A percentile compares a stretch with the other conserved stretches of the same genome.
Conservation (phyloP, 2,113 vertebrate species). For the Otus sunia region DNA sequence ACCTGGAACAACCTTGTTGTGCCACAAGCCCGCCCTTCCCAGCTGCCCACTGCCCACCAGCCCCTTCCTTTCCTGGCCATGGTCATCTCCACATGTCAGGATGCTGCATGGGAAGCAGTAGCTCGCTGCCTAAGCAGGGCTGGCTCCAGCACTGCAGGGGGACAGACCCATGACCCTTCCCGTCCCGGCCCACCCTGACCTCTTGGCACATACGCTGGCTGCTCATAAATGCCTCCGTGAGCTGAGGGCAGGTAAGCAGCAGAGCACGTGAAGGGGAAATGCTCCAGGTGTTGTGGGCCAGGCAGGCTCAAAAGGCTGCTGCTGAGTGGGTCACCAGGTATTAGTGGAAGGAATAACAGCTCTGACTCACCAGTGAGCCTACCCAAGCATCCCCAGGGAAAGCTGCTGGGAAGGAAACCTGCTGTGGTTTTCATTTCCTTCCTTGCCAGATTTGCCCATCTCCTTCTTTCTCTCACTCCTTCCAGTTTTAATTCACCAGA, state of each 20-base stretch:
- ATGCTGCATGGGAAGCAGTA: not conserved
- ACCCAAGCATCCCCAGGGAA: conserved; percentile 64
- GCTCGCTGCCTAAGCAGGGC: accelerated
- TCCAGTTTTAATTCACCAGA: not conserved
- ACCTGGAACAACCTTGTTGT: not conserved
- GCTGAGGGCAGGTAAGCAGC: conserved; percentile 77
- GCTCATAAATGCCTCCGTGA: conserved; percentile 73
- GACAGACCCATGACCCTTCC: not conserved
- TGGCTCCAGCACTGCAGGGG: accelerated
- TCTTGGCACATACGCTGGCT: conserved; percentile 75
- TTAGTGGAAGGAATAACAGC: conserved; percentile 78
- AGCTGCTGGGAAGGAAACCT: conserved; percentile 69
- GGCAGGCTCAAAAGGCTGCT: conserved; percentile 71
- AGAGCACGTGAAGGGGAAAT: conserved; percentile 78
- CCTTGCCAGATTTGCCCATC: not conserved
- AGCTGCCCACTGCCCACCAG: not conserved
- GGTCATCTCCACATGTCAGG: accelerated
- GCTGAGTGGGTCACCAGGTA: conserved; percentile 72
- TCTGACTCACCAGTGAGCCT: conserved; percentile 75
- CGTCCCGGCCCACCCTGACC: conserved; percentile 47
- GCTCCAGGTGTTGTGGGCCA: conserved; percentile 75
- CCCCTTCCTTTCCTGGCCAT: not conserved
- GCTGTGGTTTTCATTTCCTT: conserved; percentile 1
- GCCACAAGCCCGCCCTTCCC: not conserved
- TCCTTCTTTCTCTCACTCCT: not conserved